Evolutionary conservation across 2,888 invertebrate species (phyloP), one percentile per base, ranked within the genome.

Genomic region (Cyclophora punctaria): DNA sequence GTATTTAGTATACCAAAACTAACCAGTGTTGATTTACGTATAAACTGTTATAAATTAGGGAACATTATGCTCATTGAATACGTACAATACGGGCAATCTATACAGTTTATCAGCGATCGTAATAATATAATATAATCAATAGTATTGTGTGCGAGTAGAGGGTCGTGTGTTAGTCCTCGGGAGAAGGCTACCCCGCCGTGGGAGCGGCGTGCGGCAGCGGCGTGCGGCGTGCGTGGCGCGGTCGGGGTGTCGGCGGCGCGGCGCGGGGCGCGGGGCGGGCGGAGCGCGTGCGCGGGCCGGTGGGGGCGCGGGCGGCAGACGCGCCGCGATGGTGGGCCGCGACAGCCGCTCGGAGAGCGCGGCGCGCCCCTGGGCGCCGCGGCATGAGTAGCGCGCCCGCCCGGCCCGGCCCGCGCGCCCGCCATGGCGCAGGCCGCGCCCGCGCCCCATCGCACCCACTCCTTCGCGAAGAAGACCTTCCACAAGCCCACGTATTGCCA

Each of bases 401-500:
- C 75, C 82, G 83, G 85, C 85, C 82, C 85, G 87, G 84, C 86
- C 83, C 81, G 81, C 76, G 86, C 86, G 83, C 83, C 85, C 82
- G 85, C 85, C 84, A 86, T 85, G 87, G 87, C 87, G 87, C 88
- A 86, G 87, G 87, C 87, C 87, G 86, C 85, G 87, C 90, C 88
- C 88, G 90, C 90, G 90, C 90, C 90, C 81, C 90, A 90, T 86
- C 88, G 89, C 89, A 90, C 90, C 84, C 99, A 99, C 93, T 97
- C 95, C 92, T 99, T 99, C 94, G 94, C 94, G 90, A 99, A 98
- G 95, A 99, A 98, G 92, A 98, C 98, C 90, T 99, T 99, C 93
- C 99, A 99, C 92, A 98, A 98, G 92, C 99, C 98, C 87, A 98
- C 98, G 78, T 98, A 98, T 92, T 99, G 99, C 92, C 99, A 99